Conservation (phyloP, 1,140 invertebrate species). For the Arctopsyche grandis region DNA sequence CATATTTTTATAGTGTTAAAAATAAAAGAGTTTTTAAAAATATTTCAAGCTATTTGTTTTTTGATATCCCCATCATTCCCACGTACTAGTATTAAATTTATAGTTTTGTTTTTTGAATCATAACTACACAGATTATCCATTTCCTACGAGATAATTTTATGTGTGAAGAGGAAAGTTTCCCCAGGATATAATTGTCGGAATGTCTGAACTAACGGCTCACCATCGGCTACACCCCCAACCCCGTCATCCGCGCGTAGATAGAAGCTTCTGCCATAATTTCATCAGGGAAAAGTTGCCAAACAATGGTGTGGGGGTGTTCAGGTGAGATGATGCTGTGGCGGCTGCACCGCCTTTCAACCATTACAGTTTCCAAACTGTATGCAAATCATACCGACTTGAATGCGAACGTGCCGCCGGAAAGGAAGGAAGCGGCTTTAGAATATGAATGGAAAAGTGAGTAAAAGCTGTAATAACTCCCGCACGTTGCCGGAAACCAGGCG, state of each 20-base stretch:
- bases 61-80: too few species aligned
- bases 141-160: too few species aligned
- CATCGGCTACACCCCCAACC: background rate
- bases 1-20: too few species aligned
- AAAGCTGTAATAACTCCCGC: slow-evolving; percentile 40
- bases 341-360: slow-evolving; percentile 42
- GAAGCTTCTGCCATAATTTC: slow-evolving; percentile 41
- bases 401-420: slow-evolving; percentile 41
- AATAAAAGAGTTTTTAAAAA: too few species aligned
- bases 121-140: too few species aligned
- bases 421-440: slow-evolving; percentile 45
- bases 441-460: slow-evolving; percentile 52
- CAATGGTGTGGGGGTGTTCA: slow-evolving; percentile 42
- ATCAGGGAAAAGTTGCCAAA: slow-evolving; percentile 50
- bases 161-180: too few species aligned
- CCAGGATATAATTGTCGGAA: too few species aligned
- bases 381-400: slow-evolving; percentile 51
- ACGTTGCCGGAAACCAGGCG: background rate
- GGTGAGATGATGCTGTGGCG: slow-evolving; percentile 36
- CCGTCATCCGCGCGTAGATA: background rate
- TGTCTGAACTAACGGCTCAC: background rate
- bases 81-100: too few species aligned
- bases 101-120: too few species aligned
- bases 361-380: slow-evolving; percentile 52
- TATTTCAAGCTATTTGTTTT: too few species aligned